Evolutionary conservation across 1,140 invertebrate species (phyloP), one percentile per base, ranked within the genome.

Genomic region (Cecropterus lyciades): DNA sequence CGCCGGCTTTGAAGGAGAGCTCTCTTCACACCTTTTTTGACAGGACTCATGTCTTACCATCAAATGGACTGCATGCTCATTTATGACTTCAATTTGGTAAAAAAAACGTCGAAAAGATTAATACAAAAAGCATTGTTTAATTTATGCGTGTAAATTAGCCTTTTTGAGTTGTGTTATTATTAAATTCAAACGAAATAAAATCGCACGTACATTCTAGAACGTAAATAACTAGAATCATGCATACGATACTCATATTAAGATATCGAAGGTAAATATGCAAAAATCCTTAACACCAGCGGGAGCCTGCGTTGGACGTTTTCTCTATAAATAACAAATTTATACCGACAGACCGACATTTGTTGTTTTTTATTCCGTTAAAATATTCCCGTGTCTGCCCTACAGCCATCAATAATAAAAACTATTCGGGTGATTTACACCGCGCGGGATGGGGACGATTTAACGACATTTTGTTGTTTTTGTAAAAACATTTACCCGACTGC

Each of bases 321-420:
- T 46, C 13, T 59, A 48, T 46, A 59, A 59, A 48, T 46, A 46
- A 48, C 43, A 48, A 59, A 59, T 59, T 46, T 46, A 59, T 59
- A 59, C 14, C 43, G 42, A 59, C 43, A 37, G 33, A 37, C 33
- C 10, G 43, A 45, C 55, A 43, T 40, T 45, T 14, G 13, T 33
- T 5, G 20, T 59, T 59, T 59, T 59, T 59, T 57, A 57, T 57
- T 48, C 16, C 10, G 42, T 14, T 57, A 45, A 57, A 57, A 57
- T 57, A 46, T 57, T 57, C 55, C 55, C 20, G 13, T n/a, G 42
- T 20, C 42, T 43, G 55, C 40, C 20, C 55, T 45, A 46, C 17
- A 46, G 17, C 42, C 42, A 57, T 57, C 43, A 57, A 57, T 57
- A 57, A 57, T 37, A 43, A 30, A 43, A 43, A 57, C 55, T 57